Evolutionary conservation across 2,113 vertebrate species (phyloP).

Genomic region (Corythaeola cristata): DNA sequence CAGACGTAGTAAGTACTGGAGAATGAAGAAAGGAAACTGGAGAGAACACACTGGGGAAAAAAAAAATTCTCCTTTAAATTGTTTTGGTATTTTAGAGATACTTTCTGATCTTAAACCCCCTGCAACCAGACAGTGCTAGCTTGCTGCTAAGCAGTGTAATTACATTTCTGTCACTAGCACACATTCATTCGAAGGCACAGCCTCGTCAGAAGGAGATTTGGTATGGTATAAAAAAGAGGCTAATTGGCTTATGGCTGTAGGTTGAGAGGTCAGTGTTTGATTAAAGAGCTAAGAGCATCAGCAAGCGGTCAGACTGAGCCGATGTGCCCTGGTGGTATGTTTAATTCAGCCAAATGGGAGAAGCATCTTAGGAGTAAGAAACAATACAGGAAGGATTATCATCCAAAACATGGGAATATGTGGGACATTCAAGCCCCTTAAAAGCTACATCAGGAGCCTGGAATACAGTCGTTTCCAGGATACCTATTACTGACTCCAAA

Average conservation of each 20-base stretch:
- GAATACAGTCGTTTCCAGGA: not conserved
- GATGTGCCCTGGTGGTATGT: not conserved
- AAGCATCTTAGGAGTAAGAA: not conserved
- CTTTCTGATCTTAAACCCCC: not conserved
- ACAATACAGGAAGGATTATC: not conserved
- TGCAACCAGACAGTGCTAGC: not conserved
- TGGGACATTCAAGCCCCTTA: not conserved
- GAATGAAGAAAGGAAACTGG: not conserved
- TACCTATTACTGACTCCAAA: not conserved
- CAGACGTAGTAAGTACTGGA: not conserved
- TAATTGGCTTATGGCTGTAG: conserved; percentile 58
- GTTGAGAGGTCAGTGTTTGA: conserved; percentile 35
- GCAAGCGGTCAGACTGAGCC: not conserved
- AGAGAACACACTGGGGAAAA: not conserved
- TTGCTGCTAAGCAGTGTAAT: not conserved
- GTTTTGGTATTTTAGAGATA: not conserved
- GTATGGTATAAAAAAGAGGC: conserved; percentile 19
- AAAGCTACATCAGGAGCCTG: not conserved
- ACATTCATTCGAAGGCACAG: not conserved
- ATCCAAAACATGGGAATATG: not conserved
- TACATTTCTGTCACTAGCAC: conserved; percentile 22
- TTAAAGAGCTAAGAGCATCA: conserved; percentile 38
- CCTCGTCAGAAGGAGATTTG: conserved; percentile 54
- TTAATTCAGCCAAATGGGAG: not conserved
- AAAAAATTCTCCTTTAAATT: not conserved